A percentile compares a stretch with the other conserved stretches of the same genome.
These are phyloP conservation scores for Amphipyra tragopoginis DNA, from an alignment of 2,888 invertebrate genomes.

Conservation along the genomic window DNA sequence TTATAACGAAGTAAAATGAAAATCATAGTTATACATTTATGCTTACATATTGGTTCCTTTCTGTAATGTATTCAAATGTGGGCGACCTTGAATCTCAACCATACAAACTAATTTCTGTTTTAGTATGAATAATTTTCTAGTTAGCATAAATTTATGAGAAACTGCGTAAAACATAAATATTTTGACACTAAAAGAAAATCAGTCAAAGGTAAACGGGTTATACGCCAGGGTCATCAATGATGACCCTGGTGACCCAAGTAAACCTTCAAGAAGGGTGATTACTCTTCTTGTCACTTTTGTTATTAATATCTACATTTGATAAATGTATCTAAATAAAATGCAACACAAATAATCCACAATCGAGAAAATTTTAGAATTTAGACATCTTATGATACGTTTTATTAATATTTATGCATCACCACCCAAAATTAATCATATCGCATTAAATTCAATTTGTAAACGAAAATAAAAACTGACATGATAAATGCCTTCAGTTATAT, in stretches of 20 bases:
- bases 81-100: not conserved
- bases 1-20: not conserved
- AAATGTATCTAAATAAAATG: conserved; percentile 18
- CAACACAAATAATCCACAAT: conserved; percentile 6
- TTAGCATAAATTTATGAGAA: too few relatives aligned
- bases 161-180: too few relatives aligned
- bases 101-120: not conserved
- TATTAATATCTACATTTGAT: conserved; percentile 7
- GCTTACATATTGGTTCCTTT: conserved; percentile 1
- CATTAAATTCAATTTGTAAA: conserved; percentile 16
- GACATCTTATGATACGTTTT: conserved; percentile 12
- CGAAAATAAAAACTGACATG: conserved; percentile 22
- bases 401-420: conserved; percentile 24
- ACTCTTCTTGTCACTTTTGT: conserved; percentile 8
- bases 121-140: too few relatives aligned
- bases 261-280: not conserved
- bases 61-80: not conserved
- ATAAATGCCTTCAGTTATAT: conserved; percentile 28
- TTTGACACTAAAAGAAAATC: too few relatives aligned
- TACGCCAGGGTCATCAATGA: too few relatives aligned
- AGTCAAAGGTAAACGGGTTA: too few relatives aligned
- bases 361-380: conserved; percentile 3
- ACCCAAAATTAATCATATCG: conserved; percentile 13
- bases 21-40: not conserved
- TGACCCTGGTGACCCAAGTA: too few relatives aligned